Base-by-base conservation (phyloP, 2,113 vertebrate genomes). In the Phycodurus eques region DNA sequence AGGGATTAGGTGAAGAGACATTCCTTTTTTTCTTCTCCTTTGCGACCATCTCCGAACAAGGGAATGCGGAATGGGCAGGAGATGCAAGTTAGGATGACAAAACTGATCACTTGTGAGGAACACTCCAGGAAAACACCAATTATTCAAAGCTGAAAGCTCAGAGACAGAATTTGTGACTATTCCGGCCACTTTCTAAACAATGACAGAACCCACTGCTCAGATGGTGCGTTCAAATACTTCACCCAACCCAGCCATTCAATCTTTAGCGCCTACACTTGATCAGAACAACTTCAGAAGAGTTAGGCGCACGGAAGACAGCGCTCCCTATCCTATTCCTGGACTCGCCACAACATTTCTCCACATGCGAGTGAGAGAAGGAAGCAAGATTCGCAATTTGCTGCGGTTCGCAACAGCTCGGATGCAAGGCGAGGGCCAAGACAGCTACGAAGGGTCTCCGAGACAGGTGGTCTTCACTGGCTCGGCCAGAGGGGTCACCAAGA, bases 341-440 rank as follows among this genome's bases (percentile, higher is more conserved):
- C 85, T 96, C 64, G 82, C 91, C 17, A 85, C 91, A 0, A 93
- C 91, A 0, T 89, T 94, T 20, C 93, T 97, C 77, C 92, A 95
- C 87, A 97, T 98, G 95, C 87, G 92, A 53, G 96, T 98, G 79
- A 96, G 96, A 87, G 96, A 96, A 72, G 95, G 96, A 75, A 98
- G 95, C 90, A 97, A 97, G 87, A 97, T 97, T 85, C 92, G 93
- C 64, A 98, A 96, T 89, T 85, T 97, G 82, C 92, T 98, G 90
- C 93, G 92, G 64, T 96, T 96, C 22, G 95, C 94, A 76, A 89
- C 93, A 70, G 82, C 93, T 77, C 92, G 93, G 80, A 94, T 98
- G 92, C 91, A 92, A 83, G 90, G 27, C 1, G 81, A 83, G 17
- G 72, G 46, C 44, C 51, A 70, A 12, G 70, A 60, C 66, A 8